phyloP scores from a whole-genome alignment of 2,888 invertebrate species.

The Agrotis segetum region DNA sequence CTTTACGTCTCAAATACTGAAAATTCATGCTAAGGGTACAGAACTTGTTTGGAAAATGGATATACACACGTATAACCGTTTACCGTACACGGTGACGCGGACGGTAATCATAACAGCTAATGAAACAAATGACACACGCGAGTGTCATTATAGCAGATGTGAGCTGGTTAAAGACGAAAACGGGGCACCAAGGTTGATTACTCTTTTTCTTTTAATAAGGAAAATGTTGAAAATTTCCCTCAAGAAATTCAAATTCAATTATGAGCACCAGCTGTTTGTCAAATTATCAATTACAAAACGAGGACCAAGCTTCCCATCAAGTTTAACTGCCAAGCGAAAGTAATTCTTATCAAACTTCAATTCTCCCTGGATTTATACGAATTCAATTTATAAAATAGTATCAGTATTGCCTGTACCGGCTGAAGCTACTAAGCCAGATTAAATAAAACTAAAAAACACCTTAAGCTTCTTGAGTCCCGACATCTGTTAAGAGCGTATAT shows the following conservation, averaged over 20 bases:
- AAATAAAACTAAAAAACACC: conserved; percentile 9
- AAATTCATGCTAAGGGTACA: too few relatives aligned
- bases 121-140: too few relatives aligned
- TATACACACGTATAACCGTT: too few relatives aligned
- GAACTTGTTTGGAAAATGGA: too few relatives aligned
- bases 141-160: too few relatives aligned
- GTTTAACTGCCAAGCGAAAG: not conserved
- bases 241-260: too few relatives aligned
- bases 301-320: not conserved
- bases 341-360: not conserved
- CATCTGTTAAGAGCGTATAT: not conserved
- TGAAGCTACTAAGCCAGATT: not conserved
- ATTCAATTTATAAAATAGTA: conserved; percentile 4
- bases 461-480: conserved; percentile 5
- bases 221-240: not conserved
- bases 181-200: too few relatives aligned
- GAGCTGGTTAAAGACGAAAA: too few relatives aligned
- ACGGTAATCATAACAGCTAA: too few relatives aligned
- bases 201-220: too few relatives aligned
- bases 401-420: not conserved
- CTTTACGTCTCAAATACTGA: too few relatives aligned
- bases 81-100: too few relatives aligned
- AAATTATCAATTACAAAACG: not conserved
- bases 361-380: not conserved
- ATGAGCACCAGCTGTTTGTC: not conserved